Evolutionary conservation across 1,140 invertebrate genomes (phyloP), one percentile per base, ranked within the genome.

Genomic region (Diploscapter pachys): DNA sequence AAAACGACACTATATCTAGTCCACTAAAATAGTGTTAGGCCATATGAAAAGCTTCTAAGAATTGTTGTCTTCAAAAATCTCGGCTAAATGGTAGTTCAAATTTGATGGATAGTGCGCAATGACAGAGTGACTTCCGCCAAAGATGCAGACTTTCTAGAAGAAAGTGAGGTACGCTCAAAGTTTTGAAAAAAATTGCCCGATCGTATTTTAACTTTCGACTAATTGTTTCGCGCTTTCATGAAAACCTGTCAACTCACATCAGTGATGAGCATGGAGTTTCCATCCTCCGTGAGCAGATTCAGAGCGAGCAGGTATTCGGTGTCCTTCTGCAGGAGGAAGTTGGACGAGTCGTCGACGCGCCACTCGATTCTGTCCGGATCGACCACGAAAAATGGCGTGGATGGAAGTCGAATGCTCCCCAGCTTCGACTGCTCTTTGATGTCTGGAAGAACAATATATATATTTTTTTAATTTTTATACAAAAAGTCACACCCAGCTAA

Each of bases 301-400:
- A 93, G 89, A 9, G 89, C 86, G 65, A 94, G 90, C 76, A 90
- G 90, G 85, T 93, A 92, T 9, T 87, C 81, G 63, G 90, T 88
- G 2, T 89, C 89, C 13, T 90, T 86, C 66, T 92, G 88, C 9
- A 93, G 86, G 3, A 90, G 88, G 90, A 91, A 92, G 82, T 89
- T 89, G 76, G 91, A 88, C 0, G 92, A 92, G 67, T 91, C 71
- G 31, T 31, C 31, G 2, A 88, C 84, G 54, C 81, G 49, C 62
- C 80, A 83, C 31, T 65, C 52, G 59, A 83, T 53, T 2, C 68
- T 54, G 55, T 81, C 80, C n/a, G 83, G 78, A 13, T 85, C 80
- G 5, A 88, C 86, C 61, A 89, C 87, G 82, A 88, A 84, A 55
- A 89, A 82, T 52, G 84, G 79, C 13, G 87, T 86, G 9, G 85